Evolutionary conservation across 2,797 vertebrate genomes (phyloP).

Genomic region (Myotis findleyi): DNA sequence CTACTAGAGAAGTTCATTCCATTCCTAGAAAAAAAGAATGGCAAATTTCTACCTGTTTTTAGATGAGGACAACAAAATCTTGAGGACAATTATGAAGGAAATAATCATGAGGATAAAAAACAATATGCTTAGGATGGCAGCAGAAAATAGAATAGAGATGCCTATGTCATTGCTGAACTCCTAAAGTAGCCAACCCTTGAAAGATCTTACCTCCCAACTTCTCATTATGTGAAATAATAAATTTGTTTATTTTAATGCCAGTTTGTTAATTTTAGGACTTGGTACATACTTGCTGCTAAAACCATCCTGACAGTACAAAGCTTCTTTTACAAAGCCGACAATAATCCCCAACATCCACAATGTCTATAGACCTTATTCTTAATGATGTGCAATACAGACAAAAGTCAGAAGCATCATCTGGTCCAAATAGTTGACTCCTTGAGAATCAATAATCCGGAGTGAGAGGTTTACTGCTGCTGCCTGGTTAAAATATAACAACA

Average conservation of each 20-base stretch:
- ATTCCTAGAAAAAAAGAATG: neutral
- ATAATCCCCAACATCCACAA: neutral
- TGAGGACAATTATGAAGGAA: neutral
- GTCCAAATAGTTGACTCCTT: neutral
- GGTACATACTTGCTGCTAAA: neutral
- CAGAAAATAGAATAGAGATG: neutral
- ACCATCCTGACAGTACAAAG: neutral
- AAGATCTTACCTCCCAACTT: neutral
- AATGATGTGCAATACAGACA: neutral
- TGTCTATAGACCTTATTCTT: neutral
- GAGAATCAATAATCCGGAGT: neutral
- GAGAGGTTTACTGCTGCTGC: neutral
- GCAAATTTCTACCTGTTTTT: neutral
- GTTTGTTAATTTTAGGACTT: neutral
- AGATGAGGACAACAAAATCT: neutral
- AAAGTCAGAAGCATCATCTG: neutral
- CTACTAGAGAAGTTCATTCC: neutral
- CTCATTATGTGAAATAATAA: neutral
- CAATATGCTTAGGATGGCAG: neutral
- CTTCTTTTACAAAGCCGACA: neutral
- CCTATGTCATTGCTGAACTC: neutral
- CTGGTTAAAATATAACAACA: conserved; percentile 5
- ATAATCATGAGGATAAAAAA: neutral
- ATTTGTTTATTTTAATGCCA: neutral
- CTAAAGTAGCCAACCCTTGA: neutral